Conservation (phyloP, 1,140 invertebrate species). For the Drosophila gunungcola region DNA sequence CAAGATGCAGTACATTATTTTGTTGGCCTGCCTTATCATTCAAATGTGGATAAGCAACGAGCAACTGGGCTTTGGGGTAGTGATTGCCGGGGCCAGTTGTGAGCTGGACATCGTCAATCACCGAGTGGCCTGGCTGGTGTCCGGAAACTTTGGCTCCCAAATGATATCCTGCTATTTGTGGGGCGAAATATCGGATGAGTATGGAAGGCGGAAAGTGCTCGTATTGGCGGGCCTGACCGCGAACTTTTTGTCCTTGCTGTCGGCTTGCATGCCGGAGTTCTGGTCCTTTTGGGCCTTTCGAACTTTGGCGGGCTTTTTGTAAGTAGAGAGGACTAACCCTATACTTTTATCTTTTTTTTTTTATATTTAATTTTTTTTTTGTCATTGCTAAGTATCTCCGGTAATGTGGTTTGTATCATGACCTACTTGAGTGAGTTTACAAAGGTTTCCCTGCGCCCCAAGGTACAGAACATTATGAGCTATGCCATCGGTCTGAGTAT, state of each 20-base stretch:
- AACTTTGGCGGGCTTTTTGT: conserved; percentile 29
- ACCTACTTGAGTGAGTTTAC: conserved; percentile 61
- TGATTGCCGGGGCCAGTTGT: conserved; percentile 28
- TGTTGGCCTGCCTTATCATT: background rate
- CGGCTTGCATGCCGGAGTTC: conserved; percentile 51
- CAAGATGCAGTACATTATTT: conserved; percentile 27
- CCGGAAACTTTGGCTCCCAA: conserved; percentile 10
- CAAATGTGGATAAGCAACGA: conserved; percentile 43
- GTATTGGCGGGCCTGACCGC: background rate
- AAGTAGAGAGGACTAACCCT: conserved; percentile 1
- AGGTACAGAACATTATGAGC: conserved; percentile 23
- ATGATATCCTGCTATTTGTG: conserved; percentile 4
- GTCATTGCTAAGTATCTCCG: conserved; percentile 30
- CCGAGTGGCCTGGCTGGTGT: conserved; percentile 20
- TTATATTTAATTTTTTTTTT: no score
- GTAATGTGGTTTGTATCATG: background rate
- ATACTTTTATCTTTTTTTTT: no score
- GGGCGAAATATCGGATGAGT: conserved; percentile 41
- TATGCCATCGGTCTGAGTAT: conserved; percentile 40
- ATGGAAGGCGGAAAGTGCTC: conserved; percentile 50
- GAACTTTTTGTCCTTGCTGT: conserved; percentile 7
- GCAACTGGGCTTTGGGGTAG: conserved; percentile 37
- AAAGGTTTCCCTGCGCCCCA: conserved; percentile 34
- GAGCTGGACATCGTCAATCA: conserved; percentile 21
- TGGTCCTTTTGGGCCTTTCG: conserved; percentile 49